A percentile compares a stretch with the other conserved stretches of the same genome.
These are phyloP conservation scores for Ceyx erithaca DNA, from an alignment of 2,797 vertebrate genomes.

Conservation along the genomic window DNA sequence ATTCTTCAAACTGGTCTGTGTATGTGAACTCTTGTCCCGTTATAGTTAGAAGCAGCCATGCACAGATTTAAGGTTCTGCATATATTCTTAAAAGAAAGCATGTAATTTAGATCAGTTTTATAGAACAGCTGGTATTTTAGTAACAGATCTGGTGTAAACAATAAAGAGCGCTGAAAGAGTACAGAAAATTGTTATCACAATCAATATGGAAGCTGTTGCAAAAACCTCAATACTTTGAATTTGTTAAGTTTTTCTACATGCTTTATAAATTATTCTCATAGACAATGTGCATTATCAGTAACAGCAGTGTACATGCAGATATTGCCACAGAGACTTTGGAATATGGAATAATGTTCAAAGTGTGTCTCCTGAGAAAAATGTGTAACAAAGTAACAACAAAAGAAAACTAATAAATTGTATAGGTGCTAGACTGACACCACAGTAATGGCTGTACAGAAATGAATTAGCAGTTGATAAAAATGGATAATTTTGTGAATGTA, in stretches of 20 bases:
- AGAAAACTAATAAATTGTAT: neutral
- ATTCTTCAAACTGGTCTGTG: neutral
- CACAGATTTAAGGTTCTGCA: neutral
- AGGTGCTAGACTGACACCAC: neutral
- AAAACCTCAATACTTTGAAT: neutral
- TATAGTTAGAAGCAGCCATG: neutral
- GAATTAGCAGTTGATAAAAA: neutral
- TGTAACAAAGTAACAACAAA: constrained; percentile 7
- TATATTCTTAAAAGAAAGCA: neutral
- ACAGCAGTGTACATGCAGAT: neutral
- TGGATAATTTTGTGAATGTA: neutral
- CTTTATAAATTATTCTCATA: constrained; percentile 28
- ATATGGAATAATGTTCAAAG: neutral
- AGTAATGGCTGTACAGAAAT: neutral
- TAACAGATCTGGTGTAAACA: neutral
- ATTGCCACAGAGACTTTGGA: neutral
- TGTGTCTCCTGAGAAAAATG: constrained; percentile 14
- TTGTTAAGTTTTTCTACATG: constrained; percentile 8
- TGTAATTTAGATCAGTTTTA: neutral
- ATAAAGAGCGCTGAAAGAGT: neutral
- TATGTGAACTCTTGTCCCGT: neutral
- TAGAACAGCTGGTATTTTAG: neutral
- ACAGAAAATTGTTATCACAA: neutral
- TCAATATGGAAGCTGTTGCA: neutral
- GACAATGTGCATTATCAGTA: neutral